Evolutionary conservation across 2,888 invertebrate genomes (phyloP), one percentile per base, ranked within the genome.

Genomic region (Yponomeuta malinellus): DNA sequence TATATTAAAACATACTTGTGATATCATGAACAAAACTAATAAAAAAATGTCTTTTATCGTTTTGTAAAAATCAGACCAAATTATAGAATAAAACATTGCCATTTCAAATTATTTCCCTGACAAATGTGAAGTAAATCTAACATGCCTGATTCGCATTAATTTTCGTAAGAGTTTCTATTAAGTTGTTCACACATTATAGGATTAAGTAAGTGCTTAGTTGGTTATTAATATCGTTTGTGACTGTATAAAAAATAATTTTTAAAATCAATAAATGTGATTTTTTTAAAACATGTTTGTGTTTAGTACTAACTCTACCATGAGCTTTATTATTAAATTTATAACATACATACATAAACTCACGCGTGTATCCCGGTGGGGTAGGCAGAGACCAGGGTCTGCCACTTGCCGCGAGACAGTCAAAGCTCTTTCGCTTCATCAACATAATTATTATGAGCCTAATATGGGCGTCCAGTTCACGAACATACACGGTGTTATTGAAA

Each of bases 201-300:
- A 15, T 59, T 59, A 12, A 48, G 29, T 68, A 48, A 12, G 48
- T 43, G 12, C 12, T 69, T n/a, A 29, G 23, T 69, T 69, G 10
- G 15, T 52, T 59, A 23, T 15, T 69, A 69, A 68, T 69, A 67
- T 67, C 67, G 33, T 67, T 78, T 77, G 77, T 77, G 77, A 80
- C 5, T 83, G 82, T 84, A 81, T 81, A 81, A 70, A 69, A 48
- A 33, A 78, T 81, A 83, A 75, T 74, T 83, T 84, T 81, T 78
- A 74, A 81, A 76, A 79, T 81, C 33, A 67, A 67, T 86, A 86
- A 86, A 86, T 86, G 85, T 86, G 83, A 82, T 77, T 84, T 86
- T 86, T 81, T 65, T 65, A 65, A 65, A 59, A 59, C 52, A 15
- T 15, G 52, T 4, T 2, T 37, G 37, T 37, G 2, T 37, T 37